These are phyloP conservation scores for Catharus fuscescens DNA, from an alignment of 2,113 vertebrate genomes.

Conservation along the genomic window DNA sequence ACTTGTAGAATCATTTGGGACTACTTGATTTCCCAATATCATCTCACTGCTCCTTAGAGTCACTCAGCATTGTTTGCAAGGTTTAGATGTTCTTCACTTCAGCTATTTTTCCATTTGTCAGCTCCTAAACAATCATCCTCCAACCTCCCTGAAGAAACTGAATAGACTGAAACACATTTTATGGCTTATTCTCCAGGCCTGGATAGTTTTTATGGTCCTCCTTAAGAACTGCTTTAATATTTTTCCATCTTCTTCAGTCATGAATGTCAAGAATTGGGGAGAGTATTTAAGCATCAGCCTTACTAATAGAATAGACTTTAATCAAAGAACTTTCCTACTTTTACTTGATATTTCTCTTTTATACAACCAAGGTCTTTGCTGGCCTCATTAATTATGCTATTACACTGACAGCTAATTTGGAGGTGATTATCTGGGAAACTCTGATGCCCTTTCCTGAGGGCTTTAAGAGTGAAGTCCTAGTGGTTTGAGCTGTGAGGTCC, in stretches of 20 bases:
- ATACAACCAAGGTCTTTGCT: not conserved
- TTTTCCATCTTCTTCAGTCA: not conserved
- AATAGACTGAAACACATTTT: not conserved
- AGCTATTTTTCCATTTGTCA: not conserved
- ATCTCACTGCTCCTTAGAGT: not conserved
- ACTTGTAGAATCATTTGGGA: not conserved
- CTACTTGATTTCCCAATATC: not conserved
- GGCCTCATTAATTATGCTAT: not conserved
- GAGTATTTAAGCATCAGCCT: not conserved
- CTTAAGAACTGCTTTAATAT: not conserved
- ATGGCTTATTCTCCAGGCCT: not conserved
- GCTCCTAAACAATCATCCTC: not conserved
- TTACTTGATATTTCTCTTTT: not conserved
- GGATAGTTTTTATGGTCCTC: not conserved
- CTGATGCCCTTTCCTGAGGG: not conserved
- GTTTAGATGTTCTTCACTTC: not conserved
- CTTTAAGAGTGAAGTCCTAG: not conserved
- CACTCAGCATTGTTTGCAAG: not conserved
- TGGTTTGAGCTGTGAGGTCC: not conserved
- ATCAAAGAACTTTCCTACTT: not conserved
- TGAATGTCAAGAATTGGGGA: not conserved
- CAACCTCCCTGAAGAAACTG: not conserved
- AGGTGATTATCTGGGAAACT: not conserved
- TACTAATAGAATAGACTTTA: not conserved
- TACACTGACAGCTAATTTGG: not conserved